phyloP scores from a whole-genome alignment of 2,888 invertebrate genomes.

The Eurois occulta region DNA sequence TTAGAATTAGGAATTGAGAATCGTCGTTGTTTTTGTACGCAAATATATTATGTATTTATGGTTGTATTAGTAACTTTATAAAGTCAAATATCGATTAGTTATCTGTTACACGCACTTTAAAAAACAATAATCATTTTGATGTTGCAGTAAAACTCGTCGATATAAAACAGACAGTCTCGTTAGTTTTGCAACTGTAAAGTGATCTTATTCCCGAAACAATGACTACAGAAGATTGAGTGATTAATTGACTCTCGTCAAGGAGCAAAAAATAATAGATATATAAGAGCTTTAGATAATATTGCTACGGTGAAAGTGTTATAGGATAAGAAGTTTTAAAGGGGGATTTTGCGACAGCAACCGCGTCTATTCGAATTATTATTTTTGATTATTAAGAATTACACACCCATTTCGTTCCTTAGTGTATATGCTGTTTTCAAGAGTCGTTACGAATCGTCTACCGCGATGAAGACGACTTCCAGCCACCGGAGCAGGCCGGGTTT shows the following conservation, averaged over 20 bases:
- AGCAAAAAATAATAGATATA: neutral
- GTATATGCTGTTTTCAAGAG: neutral
- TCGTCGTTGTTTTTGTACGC: neutral
- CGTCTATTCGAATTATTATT: neutral
- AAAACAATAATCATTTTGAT: conserved; percentile 14
- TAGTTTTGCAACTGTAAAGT: conserved; percentile 9
- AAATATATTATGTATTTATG: conserved; percentile 3
- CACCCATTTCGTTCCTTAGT: neutral
- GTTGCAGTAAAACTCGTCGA: neutral
- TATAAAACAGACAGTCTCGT: neutral
- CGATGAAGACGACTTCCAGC: neutral
- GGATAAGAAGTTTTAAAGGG: neutral
- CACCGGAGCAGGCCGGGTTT: neutral
- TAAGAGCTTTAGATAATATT: neutral
- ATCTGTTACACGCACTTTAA: neutral
- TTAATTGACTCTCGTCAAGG: neutral
- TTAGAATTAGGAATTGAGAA: neutral
- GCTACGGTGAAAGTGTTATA: neutral
- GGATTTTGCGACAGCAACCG: neutral
- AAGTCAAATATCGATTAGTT: conserved; percentile 5
- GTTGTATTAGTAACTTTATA: neutral
- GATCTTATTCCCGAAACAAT: conserved; percentile 9
- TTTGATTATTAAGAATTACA: neutral
- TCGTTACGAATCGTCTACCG: neutral
- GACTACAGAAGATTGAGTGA: neutral